Evolutionary conservation across 1,140 invertebrate genomes (phyloP), one percentile per base, ranked within the genome.

Genomic region (Tenebrio molitor): DNA sequence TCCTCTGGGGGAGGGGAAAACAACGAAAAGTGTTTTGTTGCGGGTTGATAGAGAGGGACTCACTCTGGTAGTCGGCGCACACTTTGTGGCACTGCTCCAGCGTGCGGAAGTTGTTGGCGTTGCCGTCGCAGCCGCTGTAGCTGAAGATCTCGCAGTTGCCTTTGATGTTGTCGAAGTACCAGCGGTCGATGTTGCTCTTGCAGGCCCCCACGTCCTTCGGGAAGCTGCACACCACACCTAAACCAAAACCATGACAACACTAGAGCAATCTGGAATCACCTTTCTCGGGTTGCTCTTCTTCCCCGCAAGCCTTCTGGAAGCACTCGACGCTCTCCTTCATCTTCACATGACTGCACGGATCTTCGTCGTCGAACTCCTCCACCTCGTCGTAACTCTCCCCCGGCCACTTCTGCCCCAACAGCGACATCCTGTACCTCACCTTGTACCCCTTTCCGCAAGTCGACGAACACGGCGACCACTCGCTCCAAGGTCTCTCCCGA

Each of bases 61-160:
- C 84, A 85, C 82, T 84, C 84, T 84, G 85, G 84, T 77, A 82
- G 69, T 71, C 72, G 7, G 69, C 72, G 34, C 77, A 84, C 70
- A 78, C 34, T 69, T 76, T 83, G 65, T 84, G 83, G 75, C 84
- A 85, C 69, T 80, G 81, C 71, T 85, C 83, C 75, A 87, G 78
- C 1, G 84, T 82, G 46, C 82, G 82, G 78, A 94, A 95, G 78
- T 93, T 93, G 80, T 95, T 95, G 68, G 84, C 84, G 77, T 93
- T 94, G 0, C 89, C 91, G 39, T 89, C 84, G 79, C 94, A 96
- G 46, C 93, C 93, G 41, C 89, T 89, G 76, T 91, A 95, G 66
- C 85, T 87, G 79, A 96, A 96, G 14, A 89, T 84, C 62, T 86
- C 84, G 80, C 95, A 96, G 44, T 86, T 87, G 66, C 86, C 85